Conservation (phyloP, 1,140 invertebrate species). For the Matsumurasca onukii region DNA sequence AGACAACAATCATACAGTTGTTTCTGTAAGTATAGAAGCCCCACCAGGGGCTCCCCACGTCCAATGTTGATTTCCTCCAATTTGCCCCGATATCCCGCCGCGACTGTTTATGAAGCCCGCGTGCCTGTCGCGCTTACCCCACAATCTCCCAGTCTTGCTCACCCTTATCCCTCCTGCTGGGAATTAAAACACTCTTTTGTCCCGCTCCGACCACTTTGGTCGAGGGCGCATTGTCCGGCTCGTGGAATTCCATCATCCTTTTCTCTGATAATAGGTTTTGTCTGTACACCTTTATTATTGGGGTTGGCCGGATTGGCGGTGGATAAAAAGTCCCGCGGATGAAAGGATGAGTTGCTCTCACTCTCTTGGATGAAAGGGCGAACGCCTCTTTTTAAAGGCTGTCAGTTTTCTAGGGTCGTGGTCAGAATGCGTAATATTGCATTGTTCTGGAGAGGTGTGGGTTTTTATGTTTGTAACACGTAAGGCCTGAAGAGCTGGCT, state of each 20-base stretch:
- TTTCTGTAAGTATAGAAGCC: too few relatives aligned
- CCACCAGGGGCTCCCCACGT: neutral
- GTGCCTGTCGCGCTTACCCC: neutral
- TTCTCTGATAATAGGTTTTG: conserved; percentile 16
- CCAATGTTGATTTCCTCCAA: conserved; percentile 27
- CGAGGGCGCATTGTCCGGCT: neutral
- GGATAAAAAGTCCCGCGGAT: conserved; percentile 15
- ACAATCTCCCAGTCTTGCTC: neutral
- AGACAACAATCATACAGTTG: too few relatives aligned
- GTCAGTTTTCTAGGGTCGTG: too few relatives aligned
- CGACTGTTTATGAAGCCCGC: conserved; percentile 19
- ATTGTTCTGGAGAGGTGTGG: too few relatives aligned
- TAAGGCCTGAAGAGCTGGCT: too few relatives aligned
- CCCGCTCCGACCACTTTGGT: conserved; percentile 16
- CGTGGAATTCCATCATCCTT: conserved; percentile 8
- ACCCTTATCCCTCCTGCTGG: conserved; percentile 7
- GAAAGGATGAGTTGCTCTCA: neutral
- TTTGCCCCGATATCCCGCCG: conserved; percentile 18
- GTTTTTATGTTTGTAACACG: too few relatives aligned
- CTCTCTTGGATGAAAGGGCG: too few relatives aligned
- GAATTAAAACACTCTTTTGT: conserved; percentile 31
- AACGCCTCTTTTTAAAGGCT: too few relatives aligned
- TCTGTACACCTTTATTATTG: conserved; percentile 18
- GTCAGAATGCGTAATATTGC: too few relatives aligned
- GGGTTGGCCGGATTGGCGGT: neutral